Evolutionary conservation across 1,140 invertebrate species (phyloP).

Genomic region (Aphidius ervi): DNA sequence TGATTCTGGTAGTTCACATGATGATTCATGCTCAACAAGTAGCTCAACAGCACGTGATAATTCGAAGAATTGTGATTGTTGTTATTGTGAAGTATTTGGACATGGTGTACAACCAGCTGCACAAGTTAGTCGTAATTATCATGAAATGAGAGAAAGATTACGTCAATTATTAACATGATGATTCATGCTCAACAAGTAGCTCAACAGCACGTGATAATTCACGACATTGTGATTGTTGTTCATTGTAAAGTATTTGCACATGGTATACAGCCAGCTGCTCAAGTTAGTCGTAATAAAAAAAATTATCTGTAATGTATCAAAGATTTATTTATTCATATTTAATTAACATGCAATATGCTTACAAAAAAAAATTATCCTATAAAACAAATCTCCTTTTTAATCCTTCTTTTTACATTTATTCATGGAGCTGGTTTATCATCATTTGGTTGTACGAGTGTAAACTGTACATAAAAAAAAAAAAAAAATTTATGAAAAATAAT

Average conservation of each 20-base stretch:
- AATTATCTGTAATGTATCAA: conserved; percentile 59
- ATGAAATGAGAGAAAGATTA: conserved; percentile 66
- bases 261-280: conserved; percentile 61
- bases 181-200: conserved; percentile 57
- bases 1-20: conserved; percentile 52
- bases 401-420: too few species aligned
- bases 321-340: conserved; percentile 40
- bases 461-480: too few species aligned
- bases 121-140: conserved; percentile 65
- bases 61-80: conserved; percentile 65
- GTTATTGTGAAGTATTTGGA: conserved; percentile 71
- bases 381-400: too few species aligned
- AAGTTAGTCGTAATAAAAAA: conserved; percentile 66
- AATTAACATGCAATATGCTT: too few species aligned
- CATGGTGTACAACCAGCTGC: conserved; percentile 63
- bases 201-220: conserved; percentile 54
- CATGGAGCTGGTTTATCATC: too few species aligned
- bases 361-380: too few species aligned
- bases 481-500: too few species aligned
- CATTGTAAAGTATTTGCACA: conserved; percentile 71
- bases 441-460: too few species aligned
- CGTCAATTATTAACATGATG: conserved; percentile 57
- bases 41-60: conserved; percentile 54
- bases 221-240: conserved; percentile 68
- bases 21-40: conserved; percentile 57